Conservation (phyloP, 37 sponge, comb jelly and placozoan genomes). For the Cladorhizidae sp. region DNA sequence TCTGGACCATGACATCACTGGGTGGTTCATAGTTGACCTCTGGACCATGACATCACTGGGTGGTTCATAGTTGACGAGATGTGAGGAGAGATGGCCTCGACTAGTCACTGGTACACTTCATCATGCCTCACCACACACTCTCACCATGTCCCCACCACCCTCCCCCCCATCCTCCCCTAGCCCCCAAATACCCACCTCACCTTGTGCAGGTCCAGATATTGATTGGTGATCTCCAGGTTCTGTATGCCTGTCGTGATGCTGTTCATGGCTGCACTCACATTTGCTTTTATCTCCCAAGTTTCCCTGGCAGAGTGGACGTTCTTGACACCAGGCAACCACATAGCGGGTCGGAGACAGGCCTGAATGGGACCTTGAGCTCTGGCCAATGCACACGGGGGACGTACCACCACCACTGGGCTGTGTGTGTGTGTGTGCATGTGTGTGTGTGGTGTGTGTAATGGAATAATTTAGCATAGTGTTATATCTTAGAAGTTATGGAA, state of each 20-base stretch:
- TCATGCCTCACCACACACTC: no score
- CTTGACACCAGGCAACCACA: slow-evolving; percentile 75
- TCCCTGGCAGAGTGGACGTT: slow-evolving; percentile 64
- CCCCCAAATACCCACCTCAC: slow-evolving; percentile 1
- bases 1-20: no score
- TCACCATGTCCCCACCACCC: no score
- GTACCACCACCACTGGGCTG: background rate
- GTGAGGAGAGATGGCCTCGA: background rate
- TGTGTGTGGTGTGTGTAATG: no score
- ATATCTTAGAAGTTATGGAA: no score
- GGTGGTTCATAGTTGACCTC: no score
- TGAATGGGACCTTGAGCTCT: slow-evolving; percentile 64
- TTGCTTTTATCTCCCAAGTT: slow-evolving; percentile 43
- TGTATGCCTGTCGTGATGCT: slow-evolving; percentile 38
- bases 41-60: no score
- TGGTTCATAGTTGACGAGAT: no score
- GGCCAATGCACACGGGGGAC: slow-evolving; percentile 19
- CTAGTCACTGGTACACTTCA: no score
- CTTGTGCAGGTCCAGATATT: slow-evolving; percentile 52
- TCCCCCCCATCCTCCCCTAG: no score
- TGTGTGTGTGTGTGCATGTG: no score
- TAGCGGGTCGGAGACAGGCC: slow-evolving; percentile 66
- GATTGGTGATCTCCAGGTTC: slow-evolving; percentile 3
- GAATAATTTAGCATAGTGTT: no score
- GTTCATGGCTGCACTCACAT: slow-evolving; percentile 26